Conservation (phyloP, 2,797 vertebrate genomes). For the Thaleichthys pacificus region DNA sequence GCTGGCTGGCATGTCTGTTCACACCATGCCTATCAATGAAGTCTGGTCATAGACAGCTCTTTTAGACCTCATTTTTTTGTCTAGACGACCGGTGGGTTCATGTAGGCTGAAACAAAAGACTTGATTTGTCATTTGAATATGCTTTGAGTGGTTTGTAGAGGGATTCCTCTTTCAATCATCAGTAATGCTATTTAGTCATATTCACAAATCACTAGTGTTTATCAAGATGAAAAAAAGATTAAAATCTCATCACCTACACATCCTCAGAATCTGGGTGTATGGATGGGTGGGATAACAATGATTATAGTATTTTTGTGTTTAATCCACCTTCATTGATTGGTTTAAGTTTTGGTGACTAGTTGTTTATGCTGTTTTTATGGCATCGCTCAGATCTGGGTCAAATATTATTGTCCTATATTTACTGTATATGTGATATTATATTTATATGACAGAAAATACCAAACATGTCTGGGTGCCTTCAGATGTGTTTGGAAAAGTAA, state of each 20-base stretch:
- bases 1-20: too few species aligned
- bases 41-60: background rate
- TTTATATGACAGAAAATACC: too few species aligned
- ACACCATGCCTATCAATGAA: background rate
- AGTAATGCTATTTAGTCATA: conserved; percentile 6
- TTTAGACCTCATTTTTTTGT: conserved; percentile 14
- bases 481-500: too few species aligned
- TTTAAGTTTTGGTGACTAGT: background rate
- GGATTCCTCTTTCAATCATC: conserved; percentile 55
- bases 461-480: too few species aligned
- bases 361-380: too few species aligned
- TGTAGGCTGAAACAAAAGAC: conserved; percentile 38
- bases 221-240: background rate
- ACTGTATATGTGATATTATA: too few species aligned
- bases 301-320: background rate
- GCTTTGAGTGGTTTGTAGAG: conserved; percentile 42
- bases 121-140: conserved; percentile 42
- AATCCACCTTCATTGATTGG: background rate
- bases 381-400: too few species aligned
- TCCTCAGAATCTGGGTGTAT: background rate
- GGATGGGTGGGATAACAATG: background rate
- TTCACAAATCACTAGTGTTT: background rate
- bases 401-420: too few species aligned
- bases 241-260: conserved; percentile 4
- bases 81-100: conserved; percentile 28